Conservation (phyloP, 1,140 invertebrate species). For the Cotesia glomerata region DNA sequence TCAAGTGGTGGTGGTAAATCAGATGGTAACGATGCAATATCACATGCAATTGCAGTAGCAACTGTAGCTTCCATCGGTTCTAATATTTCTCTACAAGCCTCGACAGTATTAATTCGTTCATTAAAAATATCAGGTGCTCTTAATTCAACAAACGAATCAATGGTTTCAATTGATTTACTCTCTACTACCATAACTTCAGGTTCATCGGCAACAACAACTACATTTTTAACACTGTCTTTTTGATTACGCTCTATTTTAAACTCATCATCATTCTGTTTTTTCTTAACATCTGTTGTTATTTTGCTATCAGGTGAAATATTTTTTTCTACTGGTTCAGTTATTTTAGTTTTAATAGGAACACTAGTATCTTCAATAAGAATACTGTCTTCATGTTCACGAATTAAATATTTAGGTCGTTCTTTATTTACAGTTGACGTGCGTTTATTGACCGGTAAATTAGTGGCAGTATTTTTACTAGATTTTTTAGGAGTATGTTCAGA, state of each 20-base stretch:
- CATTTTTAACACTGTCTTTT: background rate
- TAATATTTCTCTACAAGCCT: background rate
- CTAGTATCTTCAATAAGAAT: conserved; percentile 36
- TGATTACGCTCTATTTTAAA: background rate
- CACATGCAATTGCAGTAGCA: conserved; percentile 7
- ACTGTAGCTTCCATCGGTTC: conserved; percentile 27
- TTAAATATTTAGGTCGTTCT: conserved; percentile 32
- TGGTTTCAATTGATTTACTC: conserved; percentile 3
- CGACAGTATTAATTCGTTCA: background rate
- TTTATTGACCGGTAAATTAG: conserved; percentile 18
- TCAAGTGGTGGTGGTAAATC: conserved; percentile 32
- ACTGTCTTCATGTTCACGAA: conserved; percentile 43
- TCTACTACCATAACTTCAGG: conserved; percentile 28
- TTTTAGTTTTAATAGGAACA: background rate
- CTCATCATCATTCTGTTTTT: background rate
- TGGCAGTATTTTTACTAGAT: background rate
- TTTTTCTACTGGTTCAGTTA: background rate
- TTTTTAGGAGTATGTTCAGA: conserved; percentile 14
- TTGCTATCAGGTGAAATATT: background rate
- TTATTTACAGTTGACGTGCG: background rate
- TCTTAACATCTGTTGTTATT: background rate
- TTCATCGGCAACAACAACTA: no score
- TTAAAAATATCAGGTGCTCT: conserved; percentile 11
- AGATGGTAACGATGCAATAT: conserved; percentile 20
- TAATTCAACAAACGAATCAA: conserved; percentile 30